Conservation (phyloP, 2,113 vertebrate genomes). For the Monarcha castaneiventris region DNA sequence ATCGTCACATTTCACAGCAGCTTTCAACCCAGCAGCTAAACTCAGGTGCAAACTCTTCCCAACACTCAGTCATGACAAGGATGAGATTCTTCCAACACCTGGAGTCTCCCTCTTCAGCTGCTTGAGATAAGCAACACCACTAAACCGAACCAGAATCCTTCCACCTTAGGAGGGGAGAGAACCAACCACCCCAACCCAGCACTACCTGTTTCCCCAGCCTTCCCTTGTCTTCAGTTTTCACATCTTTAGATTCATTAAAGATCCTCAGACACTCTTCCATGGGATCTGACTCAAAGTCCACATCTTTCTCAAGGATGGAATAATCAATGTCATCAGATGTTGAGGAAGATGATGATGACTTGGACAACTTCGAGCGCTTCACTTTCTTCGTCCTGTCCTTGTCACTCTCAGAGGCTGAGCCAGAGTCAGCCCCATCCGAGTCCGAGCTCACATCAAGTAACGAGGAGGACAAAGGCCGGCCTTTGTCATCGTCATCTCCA, state of each 20-base stretch:
- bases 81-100: not conserved
- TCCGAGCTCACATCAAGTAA: conserved; percentile 60
- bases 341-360: conserved; percentile 17
- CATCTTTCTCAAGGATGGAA: conserved; percentile 80
- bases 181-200: not conserved
- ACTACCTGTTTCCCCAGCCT: conserved; percentile 89
- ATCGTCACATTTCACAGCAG: not conserved
- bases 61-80: not conserved
- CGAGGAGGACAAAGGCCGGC: not conserved
- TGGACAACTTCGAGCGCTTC: conserved; percentile 43
- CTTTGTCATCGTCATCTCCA: conserved; percentile 75
- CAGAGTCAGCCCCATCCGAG: conserved; percentile 1
- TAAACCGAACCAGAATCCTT: not conserved
- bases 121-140: not conserved
- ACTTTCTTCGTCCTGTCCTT: conserved; percentile 50
- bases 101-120: not conserved
- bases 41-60: not conserved
- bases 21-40: not conserved
- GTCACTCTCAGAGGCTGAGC: not conserved
- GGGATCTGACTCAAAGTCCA: conserved; percentile 90
- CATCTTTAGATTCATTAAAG: conserved; percentile 92
- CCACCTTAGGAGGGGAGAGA: not conserved
- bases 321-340: conserved; percentile 74
- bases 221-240: conserved; percentile 93
- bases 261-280: conserved; percentile 97